Evolutionary conservation across 2,888 invertebrate genomes (phyloP), one percentile per base, ranked within the genome.

Genomic region (Liposcelis brunnea): DNA sequence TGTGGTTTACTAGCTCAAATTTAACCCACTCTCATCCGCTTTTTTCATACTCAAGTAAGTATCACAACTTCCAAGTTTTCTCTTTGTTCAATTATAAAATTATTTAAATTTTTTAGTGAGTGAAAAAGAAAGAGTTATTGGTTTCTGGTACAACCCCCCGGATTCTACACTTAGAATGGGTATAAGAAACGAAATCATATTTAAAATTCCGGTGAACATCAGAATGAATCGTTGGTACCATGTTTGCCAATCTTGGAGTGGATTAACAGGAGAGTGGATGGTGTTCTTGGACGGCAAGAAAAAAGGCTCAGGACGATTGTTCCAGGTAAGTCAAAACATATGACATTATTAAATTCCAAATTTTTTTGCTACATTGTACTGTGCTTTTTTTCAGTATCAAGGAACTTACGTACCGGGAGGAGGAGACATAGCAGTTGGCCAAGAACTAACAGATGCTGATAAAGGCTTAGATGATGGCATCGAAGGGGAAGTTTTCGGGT

Each of bases 371-470:
- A n/a, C n/a, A n/a, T n/a, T n/a, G n/a, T n/a, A n/a, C n/a, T n/a
- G n/a, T n/a, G n/a, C n/a, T n/a, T n/a, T 26, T 26, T 40, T 18
- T 3, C 19, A 40, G 40, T 21, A 40, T 11, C 16, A n/a, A 14
- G 40, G 40, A 6, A 40, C 16, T 18, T 18, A 67, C 40, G 63
- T 79, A 47, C 72, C 75, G 5, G 65, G 66, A 18, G 68, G 69
- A 2, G 78, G 78, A 7, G 77, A 77, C 53, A 59, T 78, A 5
- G 75, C 77, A 7, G 62, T 79, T n/a, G 79, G 78, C 15, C 78
- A 80, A 58, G 78, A 78, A 52, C 74, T 72, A 52, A 70, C 74
- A n/a, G 71, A 73, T 54, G 71, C 70, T 53, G 74, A 78, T 66
- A 72, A 68, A 56, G 72, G 77, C 34, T 58, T 67, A 31, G 70